These are phyloP conservation scores for Syngnathus scovelli DNA, from an alignment of 2,113 vertebrate genomes.

Conservation along the genomic window DNA sequence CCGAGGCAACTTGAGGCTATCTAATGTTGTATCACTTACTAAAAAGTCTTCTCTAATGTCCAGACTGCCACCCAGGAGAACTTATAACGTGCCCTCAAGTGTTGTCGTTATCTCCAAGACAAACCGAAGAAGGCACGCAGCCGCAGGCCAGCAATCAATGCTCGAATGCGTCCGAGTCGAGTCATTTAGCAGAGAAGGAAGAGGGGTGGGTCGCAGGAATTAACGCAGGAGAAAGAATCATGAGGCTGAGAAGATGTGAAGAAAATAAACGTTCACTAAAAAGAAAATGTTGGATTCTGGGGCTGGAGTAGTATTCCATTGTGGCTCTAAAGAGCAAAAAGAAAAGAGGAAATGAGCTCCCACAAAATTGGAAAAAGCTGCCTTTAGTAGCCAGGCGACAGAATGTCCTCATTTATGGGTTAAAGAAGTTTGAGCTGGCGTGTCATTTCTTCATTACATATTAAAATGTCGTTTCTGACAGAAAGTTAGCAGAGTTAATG, in stretches of 20 bases:
- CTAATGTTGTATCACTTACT: constrained; percentile 29
- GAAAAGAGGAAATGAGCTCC: neutral
- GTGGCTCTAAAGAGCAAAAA: neutral
- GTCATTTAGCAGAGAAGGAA: constrained; percentile 13
- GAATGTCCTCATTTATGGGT: neutral
- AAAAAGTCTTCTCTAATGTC: constrained; percentile 33
- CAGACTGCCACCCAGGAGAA: constrained; percentile 26
- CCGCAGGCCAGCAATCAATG: constrained; percentile 15
- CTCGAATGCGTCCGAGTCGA: constrained; percentile 9
- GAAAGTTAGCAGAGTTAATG: no score
- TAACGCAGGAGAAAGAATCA: constrained; percentile 2
- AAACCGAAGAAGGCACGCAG: constrained; percentile 33
- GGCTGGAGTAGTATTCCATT: neutral
- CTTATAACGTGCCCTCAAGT: constrained; percentile 35
- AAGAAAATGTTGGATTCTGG: neutral
- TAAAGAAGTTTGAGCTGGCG: neutral
- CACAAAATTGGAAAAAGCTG: no score
- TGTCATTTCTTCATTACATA: neutral
- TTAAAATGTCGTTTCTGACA: neutral
- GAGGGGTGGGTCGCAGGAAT: constrained; percentile 10
- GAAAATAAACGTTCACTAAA: constrained; percentile 27
- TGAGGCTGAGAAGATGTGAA: constrained; percentile 12
- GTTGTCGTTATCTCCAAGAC: constrained; percentile 45
- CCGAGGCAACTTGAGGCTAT: constrained; percentile 15
- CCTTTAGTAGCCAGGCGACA: neutral